phyloP scores from a whole-genome alignment of 2,888 invertebrate species.

The Eurois occulta region DNA sequence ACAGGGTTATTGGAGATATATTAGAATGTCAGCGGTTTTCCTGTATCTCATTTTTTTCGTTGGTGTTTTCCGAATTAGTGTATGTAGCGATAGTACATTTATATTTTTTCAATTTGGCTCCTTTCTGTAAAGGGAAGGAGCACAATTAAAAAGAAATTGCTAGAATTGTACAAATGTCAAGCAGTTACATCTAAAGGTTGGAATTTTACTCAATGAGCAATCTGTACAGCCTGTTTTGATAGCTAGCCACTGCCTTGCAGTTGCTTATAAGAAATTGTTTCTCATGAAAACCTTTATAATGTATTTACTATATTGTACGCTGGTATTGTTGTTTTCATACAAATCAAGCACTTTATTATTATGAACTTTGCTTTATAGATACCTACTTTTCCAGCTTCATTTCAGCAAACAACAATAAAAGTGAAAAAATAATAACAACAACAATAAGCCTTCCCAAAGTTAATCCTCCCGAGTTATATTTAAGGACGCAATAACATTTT shows the following conservation, averaged over 20 bases:
- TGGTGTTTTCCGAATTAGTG: neutral
- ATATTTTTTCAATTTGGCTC: neutral
- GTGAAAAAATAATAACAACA: constrained; percentile 29
- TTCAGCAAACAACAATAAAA: constrained; percentile 45
- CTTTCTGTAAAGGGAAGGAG: neutral
- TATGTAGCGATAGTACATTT: neutral
- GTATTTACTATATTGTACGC: neutral
- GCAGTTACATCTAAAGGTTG: neutral
- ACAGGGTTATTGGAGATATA: constrained; percentile 8
- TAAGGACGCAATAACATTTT: constrained; percentile 32
- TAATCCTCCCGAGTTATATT: constrained; percentile 30
- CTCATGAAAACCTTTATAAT: neutral
- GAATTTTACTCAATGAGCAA: neutral
- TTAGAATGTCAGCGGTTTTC: neutral
- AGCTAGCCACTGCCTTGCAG: neutral
- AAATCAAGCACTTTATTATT: neutral
- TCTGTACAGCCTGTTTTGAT: neutral
- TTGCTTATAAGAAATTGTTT: neutral
- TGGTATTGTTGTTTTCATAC: neutral
- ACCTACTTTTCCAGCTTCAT: constrained; percentile 1
- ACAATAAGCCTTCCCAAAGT: constrained; percentile 31
- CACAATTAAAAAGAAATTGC: neutral
- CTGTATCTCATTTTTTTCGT: neutral
- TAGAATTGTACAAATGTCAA: neutral
- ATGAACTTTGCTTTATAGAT: constrained; percentile 22